These are phyloP conservation scores for Eugnorisma glareosa DNA, from an alignment of 2,888 invertebrate species.

Conservation along the genomic window DNA sequence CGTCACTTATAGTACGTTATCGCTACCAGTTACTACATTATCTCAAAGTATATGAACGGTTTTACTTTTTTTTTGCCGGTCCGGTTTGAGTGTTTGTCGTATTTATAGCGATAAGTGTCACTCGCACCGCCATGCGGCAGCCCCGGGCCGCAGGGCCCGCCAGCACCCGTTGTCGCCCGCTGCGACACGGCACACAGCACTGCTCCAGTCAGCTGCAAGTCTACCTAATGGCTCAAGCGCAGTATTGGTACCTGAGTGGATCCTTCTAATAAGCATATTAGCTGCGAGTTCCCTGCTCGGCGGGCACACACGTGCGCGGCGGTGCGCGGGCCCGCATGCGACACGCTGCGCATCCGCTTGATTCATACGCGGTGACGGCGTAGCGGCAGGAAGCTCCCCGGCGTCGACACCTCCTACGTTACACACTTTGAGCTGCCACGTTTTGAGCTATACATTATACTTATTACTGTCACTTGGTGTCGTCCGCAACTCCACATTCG, in stretches of 20 bases:
- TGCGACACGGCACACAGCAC: neutral
- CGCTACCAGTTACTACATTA: neutral
- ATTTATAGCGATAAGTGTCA: constrained; percentile 22
- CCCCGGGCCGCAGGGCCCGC: neutral
- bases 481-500: neutral
- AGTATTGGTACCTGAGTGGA: neutral
- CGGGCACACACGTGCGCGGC: constrained; percentile 11
- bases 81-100: neutral
- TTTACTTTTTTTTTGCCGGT: neutral
- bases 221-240: neutral
- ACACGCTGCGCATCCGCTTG: constrained; percentile 69
- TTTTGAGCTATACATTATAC: neutral
- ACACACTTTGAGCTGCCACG: neutral
- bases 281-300: neutral
- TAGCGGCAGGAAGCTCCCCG: constrained; percentile 34
- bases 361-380: constrained; percentile 53
- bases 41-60: constrained; percentile 8
- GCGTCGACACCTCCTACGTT: constrained; percentile 7
- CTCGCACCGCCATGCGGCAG: neutral
- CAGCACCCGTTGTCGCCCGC: neutral
- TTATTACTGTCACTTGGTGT: neutral
- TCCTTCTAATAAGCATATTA: neutral
- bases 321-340: constrained; percentile 68
- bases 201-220: neutral
- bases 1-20: neutral